phyloP scores from a whole-genome alignment of 1,140 invertebrate species.

The Anagrus nilaparvatae region DNA sequence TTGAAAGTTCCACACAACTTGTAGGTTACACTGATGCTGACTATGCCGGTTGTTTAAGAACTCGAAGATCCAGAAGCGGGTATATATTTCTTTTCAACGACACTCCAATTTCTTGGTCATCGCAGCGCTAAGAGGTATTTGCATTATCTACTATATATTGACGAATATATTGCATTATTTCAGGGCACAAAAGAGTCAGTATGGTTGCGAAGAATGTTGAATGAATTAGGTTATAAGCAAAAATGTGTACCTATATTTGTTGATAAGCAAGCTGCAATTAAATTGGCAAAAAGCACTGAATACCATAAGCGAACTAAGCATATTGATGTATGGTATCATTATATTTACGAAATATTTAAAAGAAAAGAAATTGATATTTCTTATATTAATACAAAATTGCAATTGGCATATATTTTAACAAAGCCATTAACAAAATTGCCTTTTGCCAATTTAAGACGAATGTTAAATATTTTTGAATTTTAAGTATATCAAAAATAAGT shows the following conservation, averaged over 20 bases:
- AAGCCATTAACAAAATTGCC: too few species aligned
- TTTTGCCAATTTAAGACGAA: too few species aligned
- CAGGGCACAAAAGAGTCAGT: slow-evolving; percentile 9
- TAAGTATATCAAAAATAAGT: too few species aligned
- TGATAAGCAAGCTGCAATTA: not conserved
- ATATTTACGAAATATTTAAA: not conserved
- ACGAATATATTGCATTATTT: slow-evolving; percentile 13
- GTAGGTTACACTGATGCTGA: slow-evolving; percentile 18
- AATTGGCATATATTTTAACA: slow-evolving; percentile 11
- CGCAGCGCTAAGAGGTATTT: slow-evolving; percentile 23
- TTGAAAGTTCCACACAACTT: not conserved
- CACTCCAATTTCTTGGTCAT: slow-evolving; percentile 24
- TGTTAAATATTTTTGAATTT: too few species aligned
- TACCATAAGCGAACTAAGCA: not conserved
- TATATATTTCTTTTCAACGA: slow-evolving; percentile 13
- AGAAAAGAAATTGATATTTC: not conserved
- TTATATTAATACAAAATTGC: not conserved
- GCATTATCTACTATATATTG: slow-evolving; percentile 19
- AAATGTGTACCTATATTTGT: not conserved
- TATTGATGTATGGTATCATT: not conserved
- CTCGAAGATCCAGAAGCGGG: slow-evolving; percentile 17
- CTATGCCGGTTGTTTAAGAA: slow-evolving; percentile 15
- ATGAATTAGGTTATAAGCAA: slow-evolving; percentile 6
- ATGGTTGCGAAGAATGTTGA: slow-evolving; percentile 14
- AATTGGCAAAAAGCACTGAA: not conserved